phyloP scores from a whole-genome alignment of 2,113 vertebrate genomes.

The Oreochromis aureus region DNA sequence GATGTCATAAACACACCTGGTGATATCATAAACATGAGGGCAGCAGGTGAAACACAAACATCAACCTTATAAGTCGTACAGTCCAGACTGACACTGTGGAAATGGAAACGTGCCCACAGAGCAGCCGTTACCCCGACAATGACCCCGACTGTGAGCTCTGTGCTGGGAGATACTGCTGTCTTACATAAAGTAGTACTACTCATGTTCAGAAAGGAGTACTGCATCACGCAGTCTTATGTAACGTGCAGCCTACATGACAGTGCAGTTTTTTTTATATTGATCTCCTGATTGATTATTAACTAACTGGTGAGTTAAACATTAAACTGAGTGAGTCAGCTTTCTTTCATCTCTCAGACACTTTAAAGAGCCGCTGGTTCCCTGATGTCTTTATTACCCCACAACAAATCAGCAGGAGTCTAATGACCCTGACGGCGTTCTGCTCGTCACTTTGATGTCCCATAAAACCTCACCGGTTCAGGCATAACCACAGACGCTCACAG shows the following conservation, averaged over 20 bases:
- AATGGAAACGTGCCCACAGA: background rate
- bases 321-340: background rate
- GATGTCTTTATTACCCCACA: background rate
- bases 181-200: background rate
- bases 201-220: background rate
- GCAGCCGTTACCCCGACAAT: background rate
- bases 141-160: background rate
- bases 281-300: background rate
- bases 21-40: background rate
- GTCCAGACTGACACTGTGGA: background rate
- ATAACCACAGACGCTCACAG: background rate
- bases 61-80: background rate
- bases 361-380: background rate
- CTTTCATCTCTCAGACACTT: background rate
- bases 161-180: background rate
- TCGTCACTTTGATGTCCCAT: background rate
- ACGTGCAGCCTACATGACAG: background rate
- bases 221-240: background rate
- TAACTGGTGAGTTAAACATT: background rate
- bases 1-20: background rate
- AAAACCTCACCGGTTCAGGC: background rate
- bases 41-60: background rate
- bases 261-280: background rate
- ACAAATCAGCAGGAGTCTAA: background rate
- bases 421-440: background rate